These are phyloP conservation scores for Butorides virescens DNA, from an alignment of 2,113 vertebrate species.

Conservation along the genomic window DNA sequence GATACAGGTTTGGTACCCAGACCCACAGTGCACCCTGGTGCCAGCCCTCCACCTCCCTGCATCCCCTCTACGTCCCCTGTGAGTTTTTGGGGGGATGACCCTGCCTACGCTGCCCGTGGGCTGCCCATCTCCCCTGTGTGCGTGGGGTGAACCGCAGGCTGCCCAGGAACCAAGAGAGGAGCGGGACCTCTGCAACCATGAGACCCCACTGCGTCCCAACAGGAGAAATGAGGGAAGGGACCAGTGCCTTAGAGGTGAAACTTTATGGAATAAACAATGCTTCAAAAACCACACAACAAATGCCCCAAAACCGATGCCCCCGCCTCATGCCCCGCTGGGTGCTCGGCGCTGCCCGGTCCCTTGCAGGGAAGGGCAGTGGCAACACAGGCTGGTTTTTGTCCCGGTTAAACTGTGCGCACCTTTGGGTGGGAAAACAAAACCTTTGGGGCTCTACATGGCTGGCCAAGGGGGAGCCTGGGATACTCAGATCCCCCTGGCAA, in stretches of 20 bases:
- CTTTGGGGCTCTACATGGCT: fast-evolving
- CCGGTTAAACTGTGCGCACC: background rate
- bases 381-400: background rate
- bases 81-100: background rate
- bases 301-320: fast-evolving
- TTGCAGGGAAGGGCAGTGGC: background rate
- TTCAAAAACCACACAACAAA: background rate
- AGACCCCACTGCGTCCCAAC: background rate
- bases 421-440: background rate
- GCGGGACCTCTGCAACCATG: background rate
- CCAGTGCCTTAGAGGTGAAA: background rate
- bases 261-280: background rate
- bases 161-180: background rate
- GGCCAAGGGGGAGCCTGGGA: background rate
- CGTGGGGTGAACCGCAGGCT: fast-evolving
- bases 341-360: fast-evolving
- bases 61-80: background rate
- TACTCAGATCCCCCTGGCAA: background rate
- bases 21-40: fast-evolving
- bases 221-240: background rate
- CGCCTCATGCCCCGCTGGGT: fast-evolving
- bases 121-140: background rate
- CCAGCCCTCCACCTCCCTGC: background rate
- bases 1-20: background rate
- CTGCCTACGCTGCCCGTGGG: background rate